A percentile compares a stretch with the other conserved stretches of the same genome.
Evolutionary conservation across 2,797 vertebrate species (phyloP).

Genomic region (Pseudomugil gertrudae): DNA sequence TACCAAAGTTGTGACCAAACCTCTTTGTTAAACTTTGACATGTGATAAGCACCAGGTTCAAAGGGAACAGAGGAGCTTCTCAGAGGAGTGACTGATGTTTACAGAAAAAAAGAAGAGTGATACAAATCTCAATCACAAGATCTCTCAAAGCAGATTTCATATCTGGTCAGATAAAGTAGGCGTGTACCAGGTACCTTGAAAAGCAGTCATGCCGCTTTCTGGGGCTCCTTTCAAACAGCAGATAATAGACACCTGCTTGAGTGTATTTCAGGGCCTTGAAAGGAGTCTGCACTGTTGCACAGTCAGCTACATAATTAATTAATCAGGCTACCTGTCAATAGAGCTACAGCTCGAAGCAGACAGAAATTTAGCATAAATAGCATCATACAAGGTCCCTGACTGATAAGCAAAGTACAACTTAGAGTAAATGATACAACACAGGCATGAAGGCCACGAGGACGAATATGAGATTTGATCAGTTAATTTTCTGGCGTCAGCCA

Average conservation of each 20-base stretch:
- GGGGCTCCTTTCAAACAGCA: constrained; percentile 13
- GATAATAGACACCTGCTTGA: constrained; percentile 14
- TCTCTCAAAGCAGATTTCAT: constrained; percentile 20
- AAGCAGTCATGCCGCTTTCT: constrained; percentile 29
- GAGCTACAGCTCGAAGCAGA: constrained; percentile 11
- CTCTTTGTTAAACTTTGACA: constrained; percentile 9
- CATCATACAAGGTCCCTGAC: constrained; percentile 28
- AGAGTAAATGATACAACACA: constrained; percentile 28
- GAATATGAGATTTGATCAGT: constrained; percentile 1
- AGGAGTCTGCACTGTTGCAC: not conserved
- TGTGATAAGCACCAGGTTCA: not conserved
- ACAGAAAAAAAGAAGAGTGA: constrained; percentile 4
- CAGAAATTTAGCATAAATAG: constrained; percentile 21
- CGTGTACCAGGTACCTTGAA: constrained; percentile 19
- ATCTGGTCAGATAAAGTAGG: constrained; percentile 34
- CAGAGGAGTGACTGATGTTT: constrained; percentile 24
- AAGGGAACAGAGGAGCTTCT: constrained; percentile 2
- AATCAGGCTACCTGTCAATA: constrained; percentile 15
- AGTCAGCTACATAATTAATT: constrained; percentile 10
- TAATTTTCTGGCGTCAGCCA: not conserved
- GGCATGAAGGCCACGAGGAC: constrained; percentile 13
- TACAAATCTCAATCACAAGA: constrained; percentile 33
- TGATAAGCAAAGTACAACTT: constrained; percentile 6
- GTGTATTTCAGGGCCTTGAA: constrained; percentile 34
- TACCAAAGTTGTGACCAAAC: not conserved